Evolutionary conservation across 2,888 invertebrate genomes (phyloP), one percentile per base, ranked within the genome.

Genomic region (Ophion ellenae): DNA sequence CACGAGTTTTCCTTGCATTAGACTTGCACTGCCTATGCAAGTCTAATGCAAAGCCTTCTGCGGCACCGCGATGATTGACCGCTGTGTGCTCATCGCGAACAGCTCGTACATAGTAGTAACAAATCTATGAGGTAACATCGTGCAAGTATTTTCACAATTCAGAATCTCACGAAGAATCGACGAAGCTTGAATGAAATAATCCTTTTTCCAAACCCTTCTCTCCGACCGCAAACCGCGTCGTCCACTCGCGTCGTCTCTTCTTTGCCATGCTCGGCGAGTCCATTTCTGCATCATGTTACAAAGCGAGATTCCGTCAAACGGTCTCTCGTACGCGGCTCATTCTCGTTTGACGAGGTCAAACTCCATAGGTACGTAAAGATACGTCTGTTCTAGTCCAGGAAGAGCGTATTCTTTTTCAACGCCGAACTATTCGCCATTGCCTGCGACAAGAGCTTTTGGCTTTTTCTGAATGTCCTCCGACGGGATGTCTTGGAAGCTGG

Each of bases 111-210:
- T 40, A 59, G 64, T 45, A 69, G 67, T 47, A 74, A 69, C 47
- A 63, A 74, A 63, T 80, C 75, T 64, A 45, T 71, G 84, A 75
- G 45, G 76, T 66, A 84, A 71, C 66, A 63, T 76, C 64, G 64
- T 10, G 59, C 14, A 32, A 59, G 64, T 71, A 70, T 61, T 71
- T 47, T 66, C 64, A n/a, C 45, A 78, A 81, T 73, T 73, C 17
- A 45, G 28, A 53, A 80, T 75, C 66, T 64, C 45, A 57, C 53
- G 76, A 64, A 81, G 76, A 77, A 84, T n/a, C 67, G 45, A 14
- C 59, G 59, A 73, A 74, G 74, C 74, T 79, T 79, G 78, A 83
- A 83, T 83, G 83, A 83, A 83, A 79, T 69, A 47, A 63, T 70
- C 64, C 67, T 53, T 70, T 79, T 70, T 63, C n/a, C 45, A 20